Base-by-base conservation (phyloP, 2,888 invertebrate genomes). In the Ochlodes sylvanus region DNA sequence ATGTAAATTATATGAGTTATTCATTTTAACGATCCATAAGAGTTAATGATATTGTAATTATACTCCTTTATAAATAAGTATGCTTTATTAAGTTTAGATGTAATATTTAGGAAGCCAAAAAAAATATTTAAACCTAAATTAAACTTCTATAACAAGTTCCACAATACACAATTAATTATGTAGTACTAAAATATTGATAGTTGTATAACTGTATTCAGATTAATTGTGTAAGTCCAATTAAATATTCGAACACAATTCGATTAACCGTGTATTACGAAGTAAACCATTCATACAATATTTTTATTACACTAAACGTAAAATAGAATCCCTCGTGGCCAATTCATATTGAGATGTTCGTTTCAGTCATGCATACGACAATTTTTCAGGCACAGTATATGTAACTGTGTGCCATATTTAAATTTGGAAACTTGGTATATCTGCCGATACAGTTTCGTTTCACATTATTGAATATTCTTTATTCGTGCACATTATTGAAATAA, bases 1-100 rank as follows among this genome's bases (percentile, higher is more conserved):
- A 69, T 66, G 68, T 34, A 41, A 61, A 58, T 70, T 71, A 69
- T 68, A 68, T 63, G 64, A 63, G 56, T 68, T 69, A 67, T 47
- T 52, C 41, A 21, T 70, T 9, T 47, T 15, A 38, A 38, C 1
- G 38, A 1, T 12, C 10, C 38, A 12, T 38, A 38, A 12, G 38
- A 38, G 3, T 38, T 10, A 38, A 38, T 12, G 12, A 3, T 38
- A 38, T 10, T 38, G 9, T 38, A 38, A 12, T 10, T 38, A 10
- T 12, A 38, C 2, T 38, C 10, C 12, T 12, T 38, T 12, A 10
- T 12, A 38, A 38, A 12, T 38, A 38, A 7, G 34, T 34, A 34
- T 34, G 7, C 7, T n/a, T n/a, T n/a, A n/a, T n/a, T n/a, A n/a
- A n/a, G 34, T 34, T 9, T 9, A 34, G 7, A 34, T 34, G 6